Evolutionary conservation across 2,797 vertebrate genomes (phyloP), one percentile per base, ranked within the genome.

Genomic region (Cuniculus paca): DNA sequence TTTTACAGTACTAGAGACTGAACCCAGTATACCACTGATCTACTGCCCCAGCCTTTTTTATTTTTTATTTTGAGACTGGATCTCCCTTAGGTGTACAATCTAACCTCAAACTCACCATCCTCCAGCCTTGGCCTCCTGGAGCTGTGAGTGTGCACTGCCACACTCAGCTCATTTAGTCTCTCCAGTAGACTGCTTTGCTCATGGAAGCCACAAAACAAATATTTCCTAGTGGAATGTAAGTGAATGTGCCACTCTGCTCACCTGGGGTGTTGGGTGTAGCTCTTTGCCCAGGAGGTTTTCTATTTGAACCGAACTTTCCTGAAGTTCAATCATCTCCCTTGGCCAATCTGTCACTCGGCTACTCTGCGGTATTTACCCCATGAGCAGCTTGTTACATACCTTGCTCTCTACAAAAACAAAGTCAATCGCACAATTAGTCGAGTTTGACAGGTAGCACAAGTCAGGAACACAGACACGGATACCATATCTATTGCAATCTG

Each of bases 391-490:
- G 7, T 48, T 20, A 4, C 2, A 36, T n/a, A 26, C 0, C 36
- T 48, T 34, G 6, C 22, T 17, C 2, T 9, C 31, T 12, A 48
- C 19, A 50, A 14, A 36, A 12, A 34, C 65, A 31, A 39, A 48
- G 31, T 6, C 19, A 14, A 0, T 26, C 3, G 2, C 88, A 79
- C 26, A 9, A 0, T 28, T 10, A 31, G 2, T 26, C 42, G 0
- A 17, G 0, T 12, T 48, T 45, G 63, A 6, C 54, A 48, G 24
- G 22, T 0, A 26, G 34, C 34, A 4, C 4, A 5, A 36, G 58
- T 5, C 54, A 56, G 63, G 77, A 34, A 34, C 34, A 39, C 1
- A 12, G 31, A 45, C 31, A 34, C 19, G 2, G 0, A 7, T 4
- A 24, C 26, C 2, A 0, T 3, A 16, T 34, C 22, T 11, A 12